A percentile compares a stretch with the other conserved stretches of the same genome.
These are phyloP conservation scores for Anguilla pacifica DNA, from an alignment of 2,797 vertebrate species.

Conservation along the genomic window DNA sequence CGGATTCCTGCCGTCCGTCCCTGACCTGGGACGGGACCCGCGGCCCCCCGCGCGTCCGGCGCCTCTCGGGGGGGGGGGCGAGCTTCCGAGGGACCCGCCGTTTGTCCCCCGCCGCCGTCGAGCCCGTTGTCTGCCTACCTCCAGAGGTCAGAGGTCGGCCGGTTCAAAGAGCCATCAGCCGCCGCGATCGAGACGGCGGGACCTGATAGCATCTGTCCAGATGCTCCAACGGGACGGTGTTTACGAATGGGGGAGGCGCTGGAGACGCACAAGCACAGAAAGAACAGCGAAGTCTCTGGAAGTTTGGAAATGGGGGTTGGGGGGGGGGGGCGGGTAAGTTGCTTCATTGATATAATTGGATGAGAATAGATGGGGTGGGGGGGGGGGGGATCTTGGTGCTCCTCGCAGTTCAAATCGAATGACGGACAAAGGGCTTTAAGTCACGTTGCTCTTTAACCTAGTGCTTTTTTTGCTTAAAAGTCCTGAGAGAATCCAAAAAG, in stretches of 20 bases:
- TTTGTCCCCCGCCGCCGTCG: neutral
- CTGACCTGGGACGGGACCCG: neutral
- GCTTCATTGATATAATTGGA: neutral
- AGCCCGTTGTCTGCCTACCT: conserved; percentile 28
- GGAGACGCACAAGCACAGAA: conserved; percentile 45
- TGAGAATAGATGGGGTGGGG: conserved; percentile 28
- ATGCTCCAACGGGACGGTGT: conserved; percentile 59
- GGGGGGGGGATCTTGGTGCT: neutral
- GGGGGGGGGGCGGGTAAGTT: neutral
- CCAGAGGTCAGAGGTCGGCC: conserved; percentile 29
- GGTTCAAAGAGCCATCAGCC: conserved; percentile 32
- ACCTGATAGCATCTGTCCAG: conserved; percentile 65
- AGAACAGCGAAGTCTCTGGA: conserved; percentile 20
- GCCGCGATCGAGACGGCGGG: conserved; percentile 29
- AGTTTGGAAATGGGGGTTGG: neutral
- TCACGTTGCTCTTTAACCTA: neutral
- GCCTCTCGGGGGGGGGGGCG: neutral
- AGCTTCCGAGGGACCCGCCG: neutral
- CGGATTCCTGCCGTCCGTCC: neutral
- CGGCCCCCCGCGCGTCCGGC: neutral
- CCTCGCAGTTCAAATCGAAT: neutral
- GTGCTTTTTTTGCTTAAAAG: neutral
- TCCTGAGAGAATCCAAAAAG: neutral
- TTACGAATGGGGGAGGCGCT: conserved; percentile 46
- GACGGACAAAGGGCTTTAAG: neutral